These are phyloP conservation scores for Apodemus agrarius DNA, from an alignment of 2,797 vertebrate genomes.

Conservation along the genomic window DNA sequence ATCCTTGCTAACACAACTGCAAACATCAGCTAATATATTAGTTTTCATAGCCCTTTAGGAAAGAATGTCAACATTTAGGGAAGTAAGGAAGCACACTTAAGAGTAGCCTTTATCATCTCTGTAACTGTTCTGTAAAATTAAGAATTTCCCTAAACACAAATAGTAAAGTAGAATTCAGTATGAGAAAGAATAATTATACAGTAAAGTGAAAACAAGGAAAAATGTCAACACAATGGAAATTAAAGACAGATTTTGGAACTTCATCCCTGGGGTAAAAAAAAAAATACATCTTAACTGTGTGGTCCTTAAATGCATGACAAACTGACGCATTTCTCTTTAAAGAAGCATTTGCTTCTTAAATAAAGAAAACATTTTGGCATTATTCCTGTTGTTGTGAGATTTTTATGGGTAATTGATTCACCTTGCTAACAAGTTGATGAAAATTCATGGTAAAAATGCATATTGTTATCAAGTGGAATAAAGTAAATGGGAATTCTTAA, in stretches of 20 bases:
- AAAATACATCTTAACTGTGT: background rate
- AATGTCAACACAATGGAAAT: background rate
- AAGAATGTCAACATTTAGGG: background rate
- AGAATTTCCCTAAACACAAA: background rate
- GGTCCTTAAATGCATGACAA: slow-evolving; percentile 17
- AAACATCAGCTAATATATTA: background rate
- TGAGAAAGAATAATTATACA: background rate
- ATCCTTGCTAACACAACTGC: background rate
- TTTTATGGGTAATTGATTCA: slow-evolving; percentile 35
- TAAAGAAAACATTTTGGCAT: background rate
- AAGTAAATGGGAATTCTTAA: slow-evolving; percentile 15
- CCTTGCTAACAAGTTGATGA: background rate
- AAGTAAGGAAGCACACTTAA: background rate
- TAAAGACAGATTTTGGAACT: background rate
- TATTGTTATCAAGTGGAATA: background rate
- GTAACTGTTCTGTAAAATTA: background rate
- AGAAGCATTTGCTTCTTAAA: background rate
- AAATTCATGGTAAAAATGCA: slow-evolving; percentile 13
- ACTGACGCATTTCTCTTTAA: background rate
- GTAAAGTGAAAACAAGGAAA: background rate
- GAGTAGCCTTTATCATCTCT: background rate
- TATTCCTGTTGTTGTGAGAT: background rate
- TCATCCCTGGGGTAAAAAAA: background rate
- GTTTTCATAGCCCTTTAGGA: background rate
- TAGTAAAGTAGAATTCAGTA: background rate